Base-by-base conservation (phyloP, 2,113 vertebrate genomes). In the Stictonetta naevosa region DNA sequence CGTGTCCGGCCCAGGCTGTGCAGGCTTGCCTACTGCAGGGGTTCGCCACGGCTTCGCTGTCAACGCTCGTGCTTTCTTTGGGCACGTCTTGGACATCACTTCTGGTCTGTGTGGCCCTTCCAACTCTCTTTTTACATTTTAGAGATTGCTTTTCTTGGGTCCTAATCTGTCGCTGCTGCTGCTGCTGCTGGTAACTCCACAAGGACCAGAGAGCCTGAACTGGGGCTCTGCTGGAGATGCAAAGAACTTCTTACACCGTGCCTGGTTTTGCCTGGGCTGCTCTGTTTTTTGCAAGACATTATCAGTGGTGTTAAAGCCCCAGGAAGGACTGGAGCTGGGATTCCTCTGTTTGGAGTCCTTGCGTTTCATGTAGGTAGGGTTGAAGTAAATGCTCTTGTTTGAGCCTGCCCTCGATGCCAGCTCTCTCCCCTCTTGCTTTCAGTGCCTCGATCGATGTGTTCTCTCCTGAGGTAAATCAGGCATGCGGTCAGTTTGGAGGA, bases 381-480 rank as follows among this genome's bases (percentile, higher is more conserved):
- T 83, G 84, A 11, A 50, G 10, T 9, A 50, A 63, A 28, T 3
- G 11, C 26, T 88, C 12, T 38, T 25, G 40, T 36, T 7, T 4
- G 36, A 73, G 64, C 59, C 25, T 5, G 4, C 73, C 6, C 40
- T 13, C 2, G 50, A 13, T 10, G 34, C 36, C 36, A 2, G 11
- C 36, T 86, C 29, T 88, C 11, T 88, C 11, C 34, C 26, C 11
- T 50, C 13, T 69, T 4, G 29, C 29, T 33, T 8, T 21, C 15
- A 0, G 63, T 3, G 18, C 52, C 66, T 21, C 44, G 0, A 31
- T 31, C 23, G 2, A 8, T 10, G 42, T 42, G 13, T 64, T 40
- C 59, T 10, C 10, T 31, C 25, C 53, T 7, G 75, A 80, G 71
- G 56, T 34, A 46, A 84, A 60, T 34, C 33, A 7, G 34, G 42